These are phyloP conservation scores for Talpa occidentalis DNA, from an alignment of 2,113 vertebrate species.

Conservation along the genomic window DNA sequence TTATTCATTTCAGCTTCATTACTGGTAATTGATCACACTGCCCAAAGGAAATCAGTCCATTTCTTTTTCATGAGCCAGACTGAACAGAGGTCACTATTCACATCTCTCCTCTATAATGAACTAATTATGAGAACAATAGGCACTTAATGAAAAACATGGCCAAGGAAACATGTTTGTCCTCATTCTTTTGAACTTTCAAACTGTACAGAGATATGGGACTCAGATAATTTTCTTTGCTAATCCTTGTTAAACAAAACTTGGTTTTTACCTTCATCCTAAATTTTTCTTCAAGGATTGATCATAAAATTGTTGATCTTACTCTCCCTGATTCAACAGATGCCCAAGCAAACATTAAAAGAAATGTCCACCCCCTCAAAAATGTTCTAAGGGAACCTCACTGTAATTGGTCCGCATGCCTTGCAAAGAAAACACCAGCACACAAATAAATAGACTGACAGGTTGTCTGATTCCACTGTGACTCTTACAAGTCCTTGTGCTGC, in stretches of 20 bases:
- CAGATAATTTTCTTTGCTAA: slow-evolving; percentile 30
- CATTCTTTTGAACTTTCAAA: slow-evolving; percentile 55
- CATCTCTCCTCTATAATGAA: slow-evolving; percentile 68
- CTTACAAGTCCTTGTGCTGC: slow-evolving; percentile 38
- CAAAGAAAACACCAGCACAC: slow-evolving; percentile 48
- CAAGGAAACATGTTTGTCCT: slow-evolving; percentile 52
- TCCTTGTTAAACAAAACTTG: slow-evolving; percentile 37
- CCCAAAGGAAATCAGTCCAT: slow-evolving; percentile 67
- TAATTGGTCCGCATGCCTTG: slow-evolving; percentile 58
- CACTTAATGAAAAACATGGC: slow-evolving; percentile 45
- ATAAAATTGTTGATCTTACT: slow-evolving; percentile 32
- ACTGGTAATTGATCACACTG: slow-evolving; percentile 67
- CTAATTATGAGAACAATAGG: slow-evolving; percentile 72
- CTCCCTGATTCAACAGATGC: slow-evolving; percentile 19
- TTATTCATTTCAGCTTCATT: slow-evolving; percentile 63
- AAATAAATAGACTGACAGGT: slow-evolving; percentile 67
- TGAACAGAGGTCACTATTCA: slow-evolving; percentile 59
- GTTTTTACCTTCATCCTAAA: not conserved
- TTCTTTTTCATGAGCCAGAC: slow-evolving; percentile 50
- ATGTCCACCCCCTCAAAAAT: not conserved
- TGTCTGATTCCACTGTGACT: slow-evolving; percentile 54
- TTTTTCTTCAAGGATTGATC: slow-evolving; percentile 50
- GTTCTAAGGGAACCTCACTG: slow-evolving; percentile 19
- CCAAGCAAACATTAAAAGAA: slow-evolving; percentile 6
- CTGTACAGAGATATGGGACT: not conserved